Conservation (phyloP, 2,888 invertebrate species). For the Lobophora halterata region DNA sequence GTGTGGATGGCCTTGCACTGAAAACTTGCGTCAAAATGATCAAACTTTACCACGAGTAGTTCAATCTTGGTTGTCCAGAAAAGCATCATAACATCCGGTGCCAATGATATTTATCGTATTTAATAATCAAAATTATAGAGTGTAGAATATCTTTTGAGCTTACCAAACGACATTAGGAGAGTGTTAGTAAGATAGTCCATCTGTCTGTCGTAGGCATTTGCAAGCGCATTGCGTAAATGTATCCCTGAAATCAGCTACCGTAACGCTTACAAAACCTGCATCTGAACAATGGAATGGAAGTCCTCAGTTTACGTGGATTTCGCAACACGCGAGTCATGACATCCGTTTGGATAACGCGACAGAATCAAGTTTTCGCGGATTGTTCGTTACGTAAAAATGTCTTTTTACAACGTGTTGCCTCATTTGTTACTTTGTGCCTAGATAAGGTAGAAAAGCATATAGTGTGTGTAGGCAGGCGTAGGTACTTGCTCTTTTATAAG, state of each 20-base stretch:
- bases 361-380: constrained; percentile 19
- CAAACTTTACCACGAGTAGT: no score
- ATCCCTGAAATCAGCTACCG: constrained; percentile 52
- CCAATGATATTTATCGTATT: no score
- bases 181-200: neutral
- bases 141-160: neutral
- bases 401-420: neutral
- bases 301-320: constrained; percentile 52
- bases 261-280: constrained; percentile 63
- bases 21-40: no score
- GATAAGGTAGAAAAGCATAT: no score
- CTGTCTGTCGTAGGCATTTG: constrained; percentile 7
- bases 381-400: constrained; percentile 3
- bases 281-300: constrained; percentile 63
- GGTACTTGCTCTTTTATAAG: no score
- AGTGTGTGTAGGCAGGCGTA: no score
- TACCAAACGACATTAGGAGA: neutral
- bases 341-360: constrained; percentile 44
- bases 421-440: no score
- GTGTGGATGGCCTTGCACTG: no score
- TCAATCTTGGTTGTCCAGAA: no score
- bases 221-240: constrained; percentile 31
- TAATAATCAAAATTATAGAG: neutral
- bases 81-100: no score
- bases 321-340: constrained; percentile 41